Base-by-base conservation (phyloP, 2,113 vertebrate species). In the Pterocles burchelli region DNA sequence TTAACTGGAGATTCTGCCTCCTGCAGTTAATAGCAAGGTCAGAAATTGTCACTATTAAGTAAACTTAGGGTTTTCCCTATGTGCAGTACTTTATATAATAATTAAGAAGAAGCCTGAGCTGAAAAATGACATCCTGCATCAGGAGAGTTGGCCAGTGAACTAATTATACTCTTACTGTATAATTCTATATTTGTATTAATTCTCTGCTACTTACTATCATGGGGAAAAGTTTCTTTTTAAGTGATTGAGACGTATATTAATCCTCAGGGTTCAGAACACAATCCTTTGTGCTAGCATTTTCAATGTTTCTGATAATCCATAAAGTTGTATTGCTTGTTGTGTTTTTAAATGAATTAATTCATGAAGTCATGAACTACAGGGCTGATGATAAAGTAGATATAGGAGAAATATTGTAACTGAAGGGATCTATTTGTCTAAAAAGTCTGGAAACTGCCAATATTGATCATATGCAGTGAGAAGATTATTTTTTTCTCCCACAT, bases 111-210 rank as follows among this genome's bases (percentile, higher is more conserved):
- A 87, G 17, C 31, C 31, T 90, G 49, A 31, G 17, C 49, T 90
- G 61, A 85, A 89, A 88, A 93, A 65, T 89, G 1, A 46, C 16
- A 24, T 48, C n/a, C 20, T 48, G 65, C 57, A 48, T 81, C 95
- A 68, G 58, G 90, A 95, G 93, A 90, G 43, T 89, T 92, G 79
- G 83, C 17, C 48, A 78, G 38, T 22, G 15, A 90, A 84, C 86
- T 94, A 96, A 92, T 96, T 94, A 86, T 67, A 34, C 25, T 10
- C 57, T 43, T 68, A 13, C 7, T 71, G 3, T 80, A 28, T 34
- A 49, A 92, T 83, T 93, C 43, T 77, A 22, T 80, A 25, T 88
- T 90, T 63, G 19, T 63, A 67, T 90, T 95, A 93, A 90, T 94
- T 78, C 71, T 33, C 14, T 3, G 28, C 43, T 46, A 66, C 38